Evolutionary conservation across 35 echinoderm and acorn worm genomes (phyloP).

Genomic region (Apostichopus japonicus): DNA sequence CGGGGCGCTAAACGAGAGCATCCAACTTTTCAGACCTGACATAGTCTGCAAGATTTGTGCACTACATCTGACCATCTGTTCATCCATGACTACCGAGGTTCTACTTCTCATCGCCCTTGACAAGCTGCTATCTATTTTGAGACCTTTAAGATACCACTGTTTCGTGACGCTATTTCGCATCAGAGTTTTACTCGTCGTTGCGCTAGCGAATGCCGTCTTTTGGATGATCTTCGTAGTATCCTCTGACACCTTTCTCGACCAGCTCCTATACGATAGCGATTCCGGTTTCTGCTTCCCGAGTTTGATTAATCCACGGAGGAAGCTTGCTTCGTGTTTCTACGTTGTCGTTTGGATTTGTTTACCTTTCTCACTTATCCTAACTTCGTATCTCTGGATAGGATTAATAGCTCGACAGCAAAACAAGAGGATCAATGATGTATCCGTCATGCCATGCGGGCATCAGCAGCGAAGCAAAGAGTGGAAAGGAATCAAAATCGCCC

Average conservation of each 20-base stretch:
- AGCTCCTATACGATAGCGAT: neutral
- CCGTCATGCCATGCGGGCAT: neutral
- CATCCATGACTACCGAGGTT: neutral
- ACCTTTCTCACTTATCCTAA: neutral
- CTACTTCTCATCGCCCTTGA: neutral
- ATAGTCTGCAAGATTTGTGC: neutral
- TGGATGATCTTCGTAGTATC: neutral
- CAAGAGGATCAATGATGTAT: neutral
- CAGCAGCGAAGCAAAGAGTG: neutral
- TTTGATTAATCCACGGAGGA: neutral
- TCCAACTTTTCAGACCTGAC: neutral
- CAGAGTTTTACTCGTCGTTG: neutral
- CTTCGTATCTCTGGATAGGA: neutral
- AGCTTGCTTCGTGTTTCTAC: neutral
- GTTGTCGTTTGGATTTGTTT: neutral
- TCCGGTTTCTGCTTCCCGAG: neutral
- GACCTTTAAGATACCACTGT: neutral
- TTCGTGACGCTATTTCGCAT: neutral
- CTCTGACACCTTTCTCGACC: neutral
- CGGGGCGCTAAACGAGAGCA: neutral
- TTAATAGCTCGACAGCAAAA: neutral
- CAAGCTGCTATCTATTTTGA: constrained; percentile 9
- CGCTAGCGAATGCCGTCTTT: neutral
- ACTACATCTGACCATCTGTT: neutral
- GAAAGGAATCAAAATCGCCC: constrained; percentile 20